Evolutionary conservation across 2,888 invertebrate genomes (phyloP).

Genomic region (Ctenicera cuprea): DNA sequence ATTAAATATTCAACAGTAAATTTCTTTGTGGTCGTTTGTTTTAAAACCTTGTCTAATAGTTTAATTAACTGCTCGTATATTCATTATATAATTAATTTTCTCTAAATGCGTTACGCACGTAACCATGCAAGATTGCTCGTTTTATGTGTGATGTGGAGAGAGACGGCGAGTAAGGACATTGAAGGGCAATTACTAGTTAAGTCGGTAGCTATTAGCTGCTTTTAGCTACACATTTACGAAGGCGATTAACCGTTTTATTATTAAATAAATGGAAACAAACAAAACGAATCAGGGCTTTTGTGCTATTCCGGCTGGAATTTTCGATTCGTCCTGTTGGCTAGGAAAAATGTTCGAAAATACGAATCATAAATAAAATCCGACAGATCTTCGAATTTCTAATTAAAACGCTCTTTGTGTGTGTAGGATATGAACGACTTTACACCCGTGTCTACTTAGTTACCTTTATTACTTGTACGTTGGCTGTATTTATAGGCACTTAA

Average conservation of each 20-base stretch:
- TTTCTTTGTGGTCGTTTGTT: conserved; percentile 36
- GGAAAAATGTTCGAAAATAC: not conserved
- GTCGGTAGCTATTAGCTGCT: conserved; percentile 30
- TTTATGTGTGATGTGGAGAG: not conserved
- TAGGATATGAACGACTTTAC: conserved; percentile 20
- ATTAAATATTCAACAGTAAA: conserved; percentile 31
- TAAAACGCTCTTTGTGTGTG: conserved; percentile 2
- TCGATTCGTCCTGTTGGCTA: not conserved
- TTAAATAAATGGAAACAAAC: conserved; percentile 20
- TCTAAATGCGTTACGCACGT: conserved; percentile 4
- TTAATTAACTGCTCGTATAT: conserved; percentile 44
- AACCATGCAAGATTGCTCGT: not conserved
- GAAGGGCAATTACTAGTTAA: conserved; percentile 10
- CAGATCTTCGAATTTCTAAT: conserved; percentile 2
- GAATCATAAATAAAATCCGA: conserved; percentile 1
- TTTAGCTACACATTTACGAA: conserved; percentile 29
- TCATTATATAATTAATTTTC: conserved; percentile 42
- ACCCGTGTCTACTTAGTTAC: conserved; percentile 16
- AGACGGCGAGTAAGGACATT: not conserved
- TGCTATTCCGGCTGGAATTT: not conserved
- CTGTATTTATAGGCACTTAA: conserved; percentile 44
- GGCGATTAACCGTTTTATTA: conserved; percentile 38
- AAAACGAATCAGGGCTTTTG: conserved; percentile 13
- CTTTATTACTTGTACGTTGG: conserved; percentile 41
- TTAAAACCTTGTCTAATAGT: conserved; percentile 46